Base-by-base conservation (phyloP, 2,113 vertebrate genomes). In the Atractosteus spatula region DNA sequence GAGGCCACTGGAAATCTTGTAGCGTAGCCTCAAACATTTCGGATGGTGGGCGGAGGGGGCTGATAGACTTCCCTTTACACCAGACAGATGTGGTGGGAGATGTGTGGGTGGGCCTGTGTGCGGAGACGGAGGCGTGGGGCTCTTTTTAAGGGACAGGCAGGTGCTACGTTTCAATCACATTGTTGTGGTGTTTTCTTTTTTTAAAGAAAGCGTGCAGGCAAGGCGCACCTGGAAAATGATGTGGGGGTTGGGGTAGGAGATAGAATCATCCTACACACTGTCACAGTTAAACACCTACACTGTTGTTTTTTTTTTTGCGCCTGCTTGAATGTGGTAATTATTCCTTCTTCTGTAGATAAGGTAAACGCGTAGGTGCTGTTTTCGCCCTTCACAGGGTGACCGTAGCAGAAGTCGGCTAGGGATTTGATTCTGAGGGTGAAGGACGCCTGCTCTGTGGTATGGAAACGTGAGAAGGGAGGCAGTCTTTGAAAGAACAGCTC, bases 301-400 rank as follows among this genome's bases (percentile, higher is more conserved):
- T 7, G 47, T 8, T 3, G 47, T 10, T 10, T 51, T 7, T 10
- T 10, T 51, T 5, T 10, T 1, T n/a, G 14, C 14, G 14, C n/a
- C n/a, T 59, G 11, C 57, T 59, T 59, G 57, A 59, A 59, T 6
- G 57, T 59, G 57, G 57, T 16, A n/a, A 59, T 59, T 59, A 59
- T 59, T 59, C 57, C 57, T 59, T 59, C 11, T 59, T 59, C 57
- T 13, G 2, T n/a, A 59, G 13, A 59, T 16, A n/a, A n/a, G 14
- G 14, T 6, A 13, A 5, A 59, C 10, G 10, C 47, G 47, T 10
- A 51, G 47, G 5, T 51, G 47, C 47, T 29, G 29, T 29, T 29
- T 29, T 29, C 29, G 29, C 29, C 29, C 29, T 29, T 29, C 29
- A 29, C 29, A 29, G 29, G 29, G 29, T 29, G 29, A 29, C 29